phyloP scores from a whole-genome alignment of 2,113 vertebrate genomes.

The Felis chaus region DNA sequence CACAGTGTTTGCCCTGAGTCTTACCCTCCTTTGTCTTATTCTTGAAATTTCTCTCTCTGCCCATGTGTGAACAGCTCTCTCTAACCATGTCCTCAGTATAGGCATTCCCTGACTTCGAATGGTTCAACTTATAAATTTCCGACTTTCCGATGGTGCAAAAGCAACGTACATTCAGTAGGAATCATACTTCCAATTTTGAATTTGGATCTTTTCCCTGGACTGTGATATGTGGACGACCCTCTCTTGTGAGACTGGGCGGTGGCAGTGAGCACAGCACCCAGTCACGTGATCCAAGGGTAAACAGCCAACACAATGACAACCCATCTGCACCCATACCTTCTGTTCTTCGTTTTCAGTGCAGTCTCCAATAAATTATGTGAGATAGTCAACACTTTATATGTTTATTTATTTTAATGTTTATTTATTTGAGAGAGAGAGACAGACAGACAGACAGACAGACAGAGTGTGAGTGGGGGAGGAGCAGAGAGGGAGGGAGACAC shows the following conservation, averaged over 20 bases:
- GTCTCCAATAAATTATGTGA: neutral
- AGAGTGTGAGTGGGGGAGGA: too few species aligned
- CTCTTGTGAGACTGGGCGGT: neutral
- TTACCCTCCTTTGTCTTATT: neutral
- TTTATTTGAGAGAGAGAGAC: too few species aligned
- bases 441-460: too few species aligned
- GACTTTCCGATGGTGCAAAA: neutral
- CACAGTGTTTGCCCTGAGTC: neutral
- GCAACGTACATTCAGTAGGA: neutral
- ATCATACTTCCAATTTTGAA: neutral
- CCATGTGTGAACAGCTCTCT: neutral
- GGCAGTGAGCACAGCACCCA: neutral
- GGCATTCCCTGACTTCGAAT: neutral
- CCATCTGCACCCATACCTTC: neutral
- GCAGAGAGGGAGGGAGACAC: too few species aligned
- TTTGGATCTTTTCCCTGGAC: neutral
- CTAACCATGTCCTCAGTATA: neutral
- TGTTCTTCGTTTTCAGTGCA: neutral
- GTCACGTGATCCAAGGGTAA: neutral
- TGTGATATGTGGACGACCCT: neutral
- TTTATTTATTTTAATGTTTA: too few species aligned
- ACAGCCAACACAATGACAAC: neutral
- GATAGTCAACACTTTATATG: neutral
- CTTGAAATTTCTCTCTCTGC: neutral
- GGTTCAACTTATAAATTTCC: neutral